Conservation (phyloP, 2,888 invertebrate species). For the Pristionchus arcanus region DNA sequence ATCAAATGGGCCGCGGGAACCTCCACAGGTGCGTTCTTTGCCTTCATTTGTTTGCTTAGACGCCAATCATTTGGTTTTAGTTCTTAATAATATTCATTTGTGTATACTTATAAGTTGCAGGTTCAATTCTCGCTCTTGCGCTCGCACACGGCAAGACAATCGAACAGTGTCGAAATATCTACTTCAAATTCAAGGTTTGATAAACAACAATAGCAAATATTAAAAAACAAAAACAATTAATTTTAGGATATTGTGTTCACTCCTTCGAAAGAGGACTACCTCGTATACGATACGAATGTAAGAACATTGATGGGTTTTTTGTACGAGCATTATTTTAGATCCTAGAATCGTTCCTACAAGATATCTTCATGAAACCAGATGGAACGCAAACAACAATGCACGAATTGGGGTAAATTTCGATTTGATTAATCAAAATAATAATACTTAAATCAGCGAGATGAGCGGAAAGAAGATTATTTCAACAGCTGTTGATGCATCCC, state of each 20-base stretch:
- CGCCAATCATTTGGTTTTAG: too few relatives aligned
- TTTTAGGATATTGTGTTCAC: neutral
- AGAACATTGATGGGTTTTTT: neutral
- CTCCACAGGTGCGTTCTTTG: neutral
- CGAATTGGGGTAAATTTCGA: neutral
- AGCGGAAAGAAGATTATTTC: neutral
- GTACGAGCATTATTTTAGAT: neutral
- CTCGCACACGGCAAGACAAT: neutral
- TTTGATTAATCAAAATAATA: neutral
- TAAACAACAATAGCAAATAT: too few relatives aligned
- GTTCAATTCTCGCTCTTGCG: neutral
- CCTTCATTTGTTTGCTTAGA: too few relatives aligned
- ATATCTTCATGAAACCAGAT: neutral
- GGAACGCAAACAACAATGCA: neutral
- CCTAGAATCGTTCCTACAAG: neutral
- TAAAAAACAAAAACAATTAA: neutral
- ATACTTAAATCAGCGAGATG: neutral
- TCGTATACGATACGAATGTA: neutral
- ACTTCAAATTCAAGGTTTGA: conserved; percentile 28
- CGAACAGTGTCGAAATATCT: neutral
- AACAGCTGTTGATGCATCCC: neutral
- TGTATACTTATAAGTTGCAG: too few relatives aligned
- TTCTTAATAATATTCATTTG: too few relatives aligned
- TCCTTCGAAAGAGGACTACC: neutral
- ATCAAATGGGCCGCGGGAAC: neutral